Base-by-base conservation (phyloP, 2,113 vertebrate species). In the Ictidomys tridecemlineatus region DNA sequence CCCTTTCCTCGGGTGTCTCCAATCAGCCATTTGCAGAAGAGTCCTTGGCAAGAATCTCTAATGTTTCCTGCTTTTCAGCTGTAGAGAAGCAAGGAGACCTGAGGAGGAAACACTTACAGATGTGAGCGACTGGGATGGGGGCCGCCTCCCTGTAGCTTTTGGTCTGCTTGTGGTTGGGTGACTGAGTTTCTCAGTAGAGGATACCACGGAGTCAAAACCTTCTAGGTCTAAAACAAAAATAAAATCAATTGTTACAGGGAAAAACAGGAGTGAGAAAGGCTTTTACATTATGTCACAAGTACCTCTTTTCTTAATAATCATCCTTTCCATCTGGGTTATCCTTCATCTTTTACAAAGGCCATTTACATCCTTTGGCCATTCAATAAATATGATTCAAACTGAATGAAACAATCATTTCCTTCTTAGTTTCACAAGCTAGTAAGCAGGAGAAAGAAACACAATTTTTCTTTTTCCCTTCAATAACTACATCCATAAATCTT, bases 131-230 rank as follows among this genome's bases (percentile, higher is more conserved):
- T 99, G 99, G 5, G 99, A 99, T 13, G 99, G 99, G 80, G 99
- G 99, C 93, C 99, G 99, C 96, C 99, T 99, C 98, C 99, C 99
- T 4, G 98, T 99, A 97, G 99, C 99, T 98, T 99, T 99, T 72
- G 99, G 99, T 98, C 99, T 98, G 70, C 99, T 99, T 89, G 98
- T 99, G 32, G 99, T 99, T 37, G 99, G 99, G 97, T 99, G 99
- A 98, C 99, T 99, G 96, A 99, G 99, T 98, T 99, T 99, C 98
- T 99, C 99, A 96, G 99, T 98, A 85, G 99, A 98, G 45, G 99
- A 97, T 34, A 99, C 98, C 96, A 99, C 98, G 4, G 98, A 99
- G 97, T 99, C 99, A 98, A 99, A 99, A 98, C 99, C 99, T 98
- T 99, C 99, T 98, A 99, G 93, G 94, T 99, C 99, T 99, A 98